Base-by-base conservation (phyloP, 2,888 invertebrate species). In the Brenthis hecate region DNA sequence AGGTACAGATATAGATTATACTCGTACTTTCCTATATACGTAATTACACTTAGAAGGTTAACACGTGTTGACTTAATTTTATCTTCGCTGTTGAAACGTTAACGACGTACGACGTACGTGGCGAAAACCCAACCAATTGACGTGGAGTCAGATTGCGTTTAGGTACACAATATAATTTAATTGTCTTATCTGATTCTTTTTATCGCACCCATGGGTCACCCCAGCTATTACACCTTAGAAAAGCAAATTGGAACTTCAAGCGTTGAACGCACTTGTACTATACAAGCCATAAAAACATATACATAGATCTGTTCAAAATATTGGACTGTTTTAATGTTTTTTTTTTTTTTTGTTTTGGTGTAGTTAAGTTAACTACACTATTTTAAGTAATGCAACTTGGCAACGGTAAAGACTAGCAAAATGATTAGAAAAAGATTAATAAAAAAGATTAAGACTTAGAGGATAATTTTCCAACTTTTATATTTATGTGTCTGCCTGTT, bases 101-200 rank as follows among this genome's bases (percentile, higher is more conserved):
- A 43, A 53, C 62, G 53, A 53, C 53, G 13, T 6, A 65, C 47
- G 47, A n/a, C 32, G 19, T 66, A 58, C 48, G 60, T 19, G 13
- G 58, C 32, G 16, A 50, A 23, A 66, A 48, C 61, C 61, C 56
- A 61, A 60, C 53, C 66, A 64, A 64, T 66, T 62, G 48, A 19
- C 47, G 28, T n/a, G 43, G 51, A 57, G 57, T 62, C 66, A 62
- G 57, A 61, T 72, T 55, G 56, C 61, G 51, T 67, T 67, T 51
- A 51, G 13, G 60, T 50, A 54, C 70, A 69, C 72, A 55, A 60
- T 70, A 71, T 72, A 72, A 75, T 75, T 75, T 74, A 76, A 76
- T 74, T 76, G 69, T 68, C 71, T 71, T 71, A 72, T 72, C 72
- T 65, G 55, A 56, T 50, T 64, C 65, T 65, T 72, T 68, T 65